Base-by-base conservation (phyloP, 2,797 vertebrate genomes). In the Anomalospiza imberbis region DNA sequence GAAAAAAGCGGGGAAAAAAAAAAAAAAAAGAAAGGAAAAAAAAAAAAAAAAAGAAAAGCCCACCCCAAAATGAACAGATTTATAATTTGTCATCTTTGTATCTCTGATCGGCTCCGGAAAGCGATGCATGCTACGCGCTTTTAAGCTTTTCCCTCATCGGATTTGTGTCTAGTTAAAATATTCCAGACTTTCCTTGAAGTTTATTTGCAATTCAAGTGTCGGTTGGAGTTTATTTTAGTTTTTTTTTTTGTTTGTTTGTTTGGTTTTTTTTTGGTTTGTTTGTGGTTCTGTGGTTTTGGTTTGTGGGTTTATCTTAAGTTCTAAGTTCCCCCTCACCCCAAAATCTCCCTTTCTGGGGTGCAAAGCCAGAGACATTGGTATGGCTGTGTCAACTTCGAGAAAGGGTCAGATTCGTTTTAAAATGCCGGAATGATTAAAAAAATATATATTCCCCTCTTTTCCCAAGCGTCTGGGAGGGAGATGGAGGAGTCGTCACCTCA, bases 111-210 rank as follows among this genome's bases (percentile, higher is more conserved):
- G 95, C 93, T 83, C 85, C n/a, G 70, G 78, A 76, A 82, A 93
- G 95, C 53, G 85, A 89, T 91, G 76, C 87, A 70, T 89, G 89
- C 36, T 45, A 28, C 73, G 53, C 68, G 81, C 62, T 91, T 96
- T 47, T 89, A 85, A 89, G 85, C 90, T 97, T 97, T 95, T 96
- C 95, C 87, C 88, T 93, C 94, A 82, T 87, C 92, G 95, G 95
- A 95, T 93, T 97, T 96, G 48, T 86, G 72, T 91, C 97, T 91
- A 75, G 96, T 96, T 94, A 96, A 97, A 97, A 98, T 97, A 97
- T 95, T 97, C 96, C 93, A 71, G 96, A 97, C 95, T 98, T 98
- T 96, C 85, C 93, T 93, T 76, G 88, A 95, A 97, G 96, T 97
- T 97, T 97, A 97, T 97, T 96, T 95, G 95, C 94, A 95, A 85